Evolutionary conservation across 2,888 invertebrate species (phyloP), one percentile per base, ranked within the genome.

Genomic region (Papilio gigon): DNA sequence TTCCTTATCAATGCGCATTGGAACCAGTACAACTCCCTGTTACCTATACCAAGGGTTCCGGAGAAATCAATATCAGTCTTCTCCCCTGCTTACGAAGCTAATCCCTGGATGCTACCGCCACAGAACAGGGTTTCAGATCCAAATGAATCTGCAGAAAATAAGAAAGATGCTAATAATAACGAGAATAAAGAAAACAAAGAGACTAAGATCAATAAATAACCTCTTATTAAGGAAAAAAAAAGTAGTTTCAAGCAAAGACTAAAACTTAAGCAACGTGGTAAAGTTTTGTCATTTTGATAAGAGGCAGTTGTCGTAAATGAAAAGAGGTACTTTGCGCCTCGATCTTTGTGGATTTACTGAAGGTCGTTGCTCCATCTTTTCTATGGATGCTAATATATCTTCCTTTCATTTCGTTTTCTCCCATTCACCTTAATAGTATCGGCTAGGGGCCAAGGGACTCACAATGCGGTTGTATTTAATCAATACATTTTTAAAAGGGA

Each of bases 1-100:
- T 93, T 93, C 73, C 93, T 93, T 67, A 92, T 94, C 40, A 91
- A 85, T 68, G 93, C 94, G 1, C 93, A 93, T 66, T 89, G 89
- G 84, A 82, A 78, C 64, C 87, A 87, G 68, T 92, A 93, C 74
- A 90, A 93, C 70, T 92, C 93, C 0, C 76, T 93, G 44, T 75
- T 93, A 27, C 92, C 92, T 0, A 84, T 86, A 74, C 87, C 89
- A 2, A 83, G 87, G 62, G 0, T 86, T 11, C 86, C 85, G 27
- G 88, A 88, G 70, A 71, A 80, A 2, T 88, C 88, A 0, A 88
- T 90, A 67, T 84, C 92, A 1, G 72, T 80, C 14, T 65, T 89
- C 0, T 91, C 92, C 9, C 80, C 83, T 2, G 83, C 80, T 0
- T 92, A 92, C 71, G 65, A 77, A 72, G 72, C 73, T 1, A 81